Conservation (phyloP, 2,113 vertebrate genomes). For the Electrona antarctica region DNA sequence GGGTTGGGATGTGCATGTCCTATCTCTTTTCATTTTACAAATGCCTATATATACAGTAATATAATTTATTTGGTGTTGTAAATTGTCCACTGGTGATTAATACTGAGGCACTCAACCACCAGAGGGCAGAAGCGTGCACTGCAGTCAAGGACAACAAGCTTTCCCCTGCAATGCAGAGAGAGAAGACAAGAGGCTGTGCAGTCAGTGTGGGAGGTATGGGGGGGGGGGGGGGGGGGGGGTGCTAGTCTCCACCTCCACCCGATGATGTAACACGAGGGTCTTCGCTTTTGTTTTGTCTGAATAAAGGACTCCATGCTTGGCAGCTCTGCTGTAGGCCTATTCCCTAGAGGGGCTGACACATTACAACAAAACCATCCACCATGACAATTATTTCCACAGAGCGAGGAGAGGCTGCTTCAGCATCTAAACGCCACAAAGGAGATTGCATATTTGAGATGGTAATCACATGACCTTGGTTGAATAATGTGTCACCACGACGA, state of each 20-base stretch:
- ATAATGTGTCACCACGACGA: no score
- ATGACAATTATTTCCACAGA: no score
- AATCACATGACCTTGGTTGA: no score
- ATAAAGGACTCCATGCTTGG: conserved; percentile 11
- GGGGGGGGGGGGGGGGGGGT: conserved; percentile 24
- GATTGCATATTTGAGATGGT: no score
- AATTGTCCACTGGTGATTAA: no score
- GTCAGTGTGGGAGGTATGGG: conserved; percentile 33
- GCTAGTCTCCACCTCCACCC: conserved; percentile 65
- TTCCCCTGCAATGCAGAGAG: conserved; percentile 81
- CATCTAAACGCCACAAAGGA: no score
- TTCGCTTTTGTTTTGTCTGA: conserved; percentile 21
- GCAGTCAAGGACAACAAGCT: conserved; percentile 34
- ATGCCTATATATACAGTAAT: no score
- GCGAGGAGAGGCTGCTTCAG: no score
- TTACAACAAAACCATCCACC: background rate
- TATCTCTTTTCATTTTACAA: no score
- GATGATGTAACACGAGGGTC: conserved; percentile 26
- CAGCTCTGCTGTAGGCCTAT: conserved; percentile 14
- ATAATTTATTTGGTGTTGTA: no score
- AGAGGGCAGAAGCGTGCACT: conserved; percentile 70
- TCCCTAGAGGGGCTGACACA: background rate
- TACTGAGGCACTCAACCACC: conserved; percentile 45
- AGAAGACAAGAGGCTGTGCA: conserved; percentile 18
- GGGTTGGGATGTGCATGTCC: no score